Evolutionary conservation across 2,888 invertebrate genomes (phyloP).

Genomic region (Mythimna lalbum): DNA sequence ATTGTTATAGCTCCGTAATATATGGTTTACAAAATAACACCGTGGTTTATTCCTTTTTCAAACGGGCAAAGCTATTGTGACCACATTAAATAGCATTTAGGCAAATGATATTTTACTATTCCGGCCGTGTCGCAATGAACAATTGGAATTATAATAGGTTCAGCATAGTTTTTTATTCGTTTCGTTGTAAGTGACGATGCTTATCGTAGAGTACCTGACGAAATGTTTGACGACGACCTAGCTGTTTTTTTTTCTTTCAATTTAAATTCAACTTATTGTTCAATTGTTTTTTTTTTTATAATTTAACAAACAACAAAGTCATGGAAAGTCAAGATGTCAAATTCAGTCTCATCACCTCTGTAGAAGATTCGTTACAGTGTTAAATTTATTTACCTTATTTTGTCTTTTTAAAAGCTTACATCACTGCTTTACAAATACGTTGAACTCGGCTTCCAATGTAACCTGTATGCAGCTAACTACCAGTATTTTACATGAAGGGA

Average conservation of each 20-base stretch:
- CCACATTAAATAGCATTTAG: slow-evolving; percentile 41
- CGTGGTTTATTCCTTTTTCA: slow-evolving; percentile 18
- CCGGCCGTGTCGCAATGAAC: slow-evolving; percentile 48
- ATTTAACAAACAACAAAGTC: background rate
- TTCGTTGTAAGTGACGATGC: slow-evolving; percentile 50
- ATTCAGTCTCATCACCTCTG: background rate
- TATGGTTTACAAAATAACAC: slow-evolving; percentile 6
- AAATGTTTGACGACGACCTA: slow-evolving; percentile 40
- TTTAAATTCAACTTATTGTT: background rate
- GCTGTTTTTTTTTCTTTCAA: slow-evolving; percentile 15
- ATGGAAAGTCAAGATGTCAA: background rate
- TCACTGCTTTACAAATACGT: background rate
- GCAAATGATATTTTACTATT: slow-evolving; percentile 55
- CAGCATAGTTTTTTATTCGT: slow-evolving; percentile 42
- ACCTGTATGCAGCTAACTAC: too few relatives aligned
- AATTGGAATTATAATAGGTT: slow-evolving; percentile 56
- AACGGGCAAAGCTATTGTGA: slow-evolving; percentile 6
- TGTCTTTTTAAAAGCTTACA: background rate
- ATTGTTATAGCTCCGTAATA: background rate
- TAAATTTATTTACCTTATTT: background rate
- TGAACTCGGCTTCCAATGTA: too few relatives aligned
- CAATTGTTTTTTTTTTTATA: slow-evolving; percentile 5
- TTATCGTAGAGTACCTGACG: slow-evolving; percentile 50
- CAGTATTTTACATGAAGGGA: too few relatives aligned
- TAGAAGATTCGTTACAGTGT: background rate